Conservation (phyloP, 2,888 invertebrate species). For the Poecilobothrus nobilitatus region DNA sequence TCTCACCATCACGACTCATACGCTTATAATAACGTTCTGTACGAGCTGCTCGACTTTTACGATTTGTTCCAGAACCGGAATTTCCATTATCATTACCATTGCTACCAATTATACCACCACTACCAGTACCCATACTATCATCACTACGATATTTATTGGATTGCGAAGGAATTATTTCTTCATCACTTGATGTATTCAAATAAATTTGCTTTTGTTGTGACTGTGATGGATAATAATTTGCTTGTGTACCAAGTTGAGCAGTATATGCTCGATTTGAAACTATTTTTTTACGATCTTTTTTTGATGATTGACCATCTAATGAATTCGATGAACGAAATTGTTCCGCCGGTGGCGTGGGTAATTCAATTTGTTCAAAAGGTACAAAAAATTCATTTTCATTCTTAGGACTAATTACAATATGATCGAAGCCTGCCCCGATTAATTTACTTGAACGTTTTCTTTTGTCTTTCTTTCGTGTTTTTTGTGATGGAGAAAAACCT, state of each 20-base stretch:
- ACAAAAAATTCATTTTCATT: slow-evolving; percentile 44
- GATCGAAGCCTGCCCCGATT: slow-evolving; percentile 54
- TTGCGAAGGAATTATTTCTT: slow-evolving; percentile 52
- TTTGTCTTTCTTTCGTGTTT: slow-evolving; percentile 36
- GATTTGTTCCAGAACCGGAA: slow-evolving; percentile 45
- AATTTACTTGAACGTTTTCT: slow-evolving; percentile 47
- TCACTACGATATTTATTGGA: slow-evolving; percentile 60
- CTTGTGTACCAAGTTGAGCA: background rate
- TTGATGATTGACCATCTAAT: slow-evolving; percentile 22
- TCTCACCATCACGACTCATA: slow-evolving; percentile 61
- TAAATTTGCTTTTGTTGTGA: background rate
- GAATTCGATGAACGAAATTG: slow-evolving; percentile 28
- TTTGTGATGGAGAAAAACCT: slow-evolving; percentile 34
- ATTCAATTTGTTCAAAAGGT: slow-evolving; percentile 35
- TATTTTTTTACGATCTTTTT: slow-evolving; percentile 20
- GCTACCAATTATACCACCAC: slow-evolving; percentile 40
- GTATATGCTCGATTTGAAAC: slow-evolving; percentile 18
- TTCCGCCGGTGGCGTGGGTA: slow-evolving; percentile 26
- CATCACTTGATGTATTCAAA: slow-evolving; percentile 36
- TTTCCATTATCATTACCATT: slow-evolving; percentile 38
- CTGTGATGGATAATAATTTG: slow-evolving; percentile 9
- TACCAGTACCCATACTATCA: slow-evolving; percentile 54
- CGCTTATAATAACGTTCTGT: slow-evolving; percentile 74
- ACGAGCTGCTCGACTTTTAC: slow-evolving; percentile 62
- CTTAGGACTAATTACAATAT: slow-evolving; percentile 49